Conservation (phyloP, 2,888 invertebrate genomes). For the Himalopsyche japonica region DNA sequence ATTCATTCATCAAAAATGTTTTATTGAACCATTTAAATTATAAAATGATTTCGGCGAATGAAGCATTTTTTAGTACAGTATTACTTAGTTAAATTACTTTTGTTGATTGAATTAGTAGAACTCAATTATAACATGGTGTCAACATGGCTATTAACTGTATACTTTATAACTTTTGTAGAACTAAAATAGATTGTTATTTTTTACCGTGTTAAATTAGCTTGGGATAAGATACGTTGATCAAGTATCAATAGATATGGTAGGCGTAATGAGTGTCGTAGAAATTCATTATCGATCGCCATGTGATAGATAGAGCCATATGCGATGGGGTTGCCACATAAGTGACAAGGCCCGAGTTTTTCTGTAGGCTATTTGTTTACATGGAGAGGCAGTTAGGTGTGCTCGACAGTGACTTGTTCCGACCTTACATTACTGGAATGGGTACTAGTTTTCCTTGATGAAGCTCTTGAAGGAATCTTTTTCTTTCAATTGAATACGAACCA, state of each 20-base stretch:
- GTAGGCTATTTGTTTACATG: background rate
- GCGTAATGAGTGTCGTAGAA: background rate
- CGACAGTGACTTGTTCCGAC: background rate
- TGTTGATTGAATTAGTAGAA: too few species aligned
- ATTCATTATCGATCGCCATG: background rate
- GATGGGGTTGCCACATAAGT: background rate
- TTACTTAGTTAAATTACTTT: too few species aligned
- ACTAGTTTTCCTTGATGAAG: background rate
- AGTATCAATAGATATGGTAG: background rate
- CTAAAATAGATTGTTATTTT: too few species aligned
- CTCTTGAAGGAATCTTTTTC: background rate
- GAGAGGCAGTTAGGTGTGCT: background rate
- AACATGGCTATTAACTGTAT: too few species aligned
- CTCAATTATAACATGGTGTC: too few species aligned
- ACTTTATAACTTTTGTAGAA: too few species aligned
- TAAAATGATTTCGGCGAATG: too few species aligned
- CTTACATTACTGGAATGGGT: background rate
- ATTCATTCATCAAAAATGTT: too few species aligned
- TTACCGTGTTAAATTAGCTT: too few species aligned
- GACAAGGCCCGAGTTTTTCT: background rate
- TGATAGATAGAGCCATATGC: background rate
- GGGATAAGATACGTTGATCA: background rate
- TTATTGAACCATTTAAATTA: too few species aligned
- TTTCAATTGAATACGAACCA: background rate
- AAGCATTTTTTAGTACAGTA: too few species aligned